Percentiles rank a stretch among this genome's conserved stretches.
phyloP scores from a whole-genome alignment of 2,888 invertebrate genomes.

The Keiferia lycopersicella region DNA sequence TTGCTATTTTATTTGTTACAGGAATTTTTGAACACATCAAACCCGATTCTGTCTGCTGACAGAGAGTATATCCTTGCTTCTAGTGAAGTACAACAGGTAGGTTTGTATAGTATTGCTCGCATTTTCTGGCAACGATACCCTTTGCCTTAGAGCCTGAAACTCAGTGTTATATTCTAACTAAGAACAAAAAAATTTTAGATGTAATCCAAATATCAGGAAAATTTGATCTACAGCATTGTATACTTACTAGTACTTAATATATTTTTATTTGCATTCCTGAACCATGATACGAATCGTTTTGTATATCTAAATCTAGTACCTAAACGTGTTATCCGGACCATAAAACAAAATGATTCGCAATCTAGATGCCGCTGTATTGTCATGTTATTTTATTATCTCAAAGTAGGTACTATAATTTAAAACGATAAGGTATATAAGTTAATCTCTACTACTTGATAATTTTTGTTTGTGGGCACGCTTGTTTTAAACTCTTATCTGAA shows the following conservation, averaged over 20 bases:
- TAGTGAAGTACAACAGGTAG: constrained; percentile 67
- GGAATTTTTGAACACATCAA: constrained; percentile 57
- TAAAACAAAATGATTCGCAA: constrained; percentile 6
- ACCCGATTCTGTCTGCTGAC: constrained; percentile 71
- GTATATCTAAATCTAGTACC: not conserved
- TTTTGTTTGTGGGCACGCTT: not conserved
- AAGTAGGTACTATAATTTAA: not conserved
- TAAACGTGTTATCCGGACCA: constrained; percentile 3
- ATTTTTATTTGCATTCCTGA: not conserved
- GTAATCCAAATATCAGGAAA: no score
- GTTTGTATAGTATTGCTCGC: no score
- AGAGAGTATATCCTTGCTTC: constrained; percentile 67
- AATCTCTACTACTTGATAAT: not conserved
- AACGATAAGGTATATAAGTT: not conserved
- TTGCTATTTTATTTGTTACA: not conserved
- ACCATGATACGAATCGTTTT: not conserved
- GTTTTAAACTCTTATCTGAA: not conserved
- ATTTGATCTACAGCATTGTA: no score
- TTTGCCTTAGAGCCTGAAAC: no score
- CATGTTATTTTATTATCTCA: not conserved
- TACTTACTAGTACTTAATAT: no score
- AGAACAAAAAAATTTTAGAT: no score
- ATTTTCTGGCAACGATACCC: no score
- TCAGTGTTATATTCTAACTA: no score
- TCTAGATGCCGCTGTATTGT: constrained; percentile 23